Percentiles rank a stretch among this genome's conserved stretches.
phyloP scores from a whole-genome alignment of 2,113 vertebrate species.

The Cervus canadensis region DNA sequence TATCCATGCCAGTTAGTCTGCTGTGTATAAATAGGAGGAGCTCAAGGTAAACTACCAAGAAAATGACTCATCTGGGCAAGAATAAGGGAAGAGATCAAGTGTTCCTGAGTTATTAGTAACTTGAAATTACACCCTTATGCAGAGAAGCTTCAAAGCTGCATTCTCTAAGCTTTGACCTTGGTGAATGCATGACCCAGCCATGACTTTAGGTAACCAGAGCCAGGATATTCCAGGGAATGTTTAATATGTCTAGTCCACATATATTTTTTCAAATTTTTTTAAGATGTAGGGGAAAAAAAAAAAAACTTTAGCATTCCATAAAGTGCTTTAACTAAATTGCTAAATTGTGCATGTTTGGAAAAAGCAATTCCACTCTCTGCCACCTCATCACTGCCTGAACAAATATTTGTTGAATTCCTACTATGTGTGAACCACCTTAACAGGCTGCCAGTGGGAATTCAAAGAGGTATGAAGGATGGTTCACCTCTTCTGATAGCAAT shows the following conservation, averaged over 20 bases:
- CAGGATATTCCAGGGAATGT: not conserved
- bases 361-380: not conserved
- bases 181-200: not conserved
- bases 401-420: not conserved
- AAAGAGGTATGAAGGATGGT: not conserved
- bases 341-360: not conserved
- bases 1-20: constrained; percentile 24
- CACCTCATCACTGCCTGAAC: not conserved
- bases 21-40: constrained; percentile 46
- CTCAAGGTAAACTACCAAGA: constrained; percentile 64
- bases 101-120: constrained; percentile 54
- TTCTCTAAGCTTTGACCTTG: constrained; percentile 33
- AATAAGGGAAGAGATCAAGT: constrained; percentile 58
- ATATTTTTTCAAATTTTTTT: not conserved
- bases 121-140: constrained; percentile 29
- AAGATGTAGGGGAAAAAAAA: constrained; percentile 12
- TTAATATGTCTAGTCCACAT: constrained; percentile 24
- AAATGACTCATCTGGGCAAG: constrained; percentile 66
- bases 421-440: not conserved
- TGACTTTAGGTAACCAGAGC: constrained; percentile 22
- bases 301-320: constrained; percentile 13
- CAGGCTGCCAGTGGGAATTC: not conserved
- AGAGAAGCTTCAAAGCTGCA: constrained; percentile 4
- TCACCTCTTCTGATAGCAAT: not conserved
- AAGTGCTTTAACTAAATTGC: not conserved